phyloP scores from a whole-genome alignment of 2,888 invertebrate genomes.

The Acanthosepion esculentum region DNA sequence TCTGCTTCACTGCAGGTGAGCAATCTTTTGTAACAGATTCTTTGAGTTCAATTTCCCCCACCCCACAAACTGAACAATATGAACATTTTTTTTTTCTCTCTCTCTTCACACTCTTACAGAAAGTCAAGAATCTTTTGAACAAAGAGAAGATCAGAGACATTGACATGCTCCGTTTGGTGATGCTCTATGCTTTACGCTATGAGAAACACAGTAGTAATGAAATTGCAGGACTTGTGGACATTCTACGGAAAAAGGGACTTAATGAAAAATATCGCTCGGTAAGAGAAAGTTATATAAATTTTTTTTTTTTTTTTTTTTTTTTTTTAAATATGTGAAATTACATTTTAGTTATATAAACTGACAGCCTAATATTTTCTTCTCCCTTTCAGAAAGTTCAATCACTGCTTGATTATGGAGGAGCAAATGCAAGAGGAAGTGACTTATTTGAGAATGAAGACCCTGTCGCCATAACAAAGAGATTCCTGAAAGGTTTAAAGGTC shows the following conservation, averaged over 20 bases:
- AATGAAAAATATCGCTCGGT: conserved; percentile 78
- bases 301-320: not conserved
- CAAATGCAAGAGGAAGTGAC: conserved; percentile 85
- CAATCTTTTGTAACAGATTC: not conserved
- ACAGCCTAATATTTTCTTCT: not conserved
- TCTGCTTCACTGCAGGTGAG: conserved; percentile 79
- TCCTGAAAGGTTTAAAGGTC: conserved; percentile 83
- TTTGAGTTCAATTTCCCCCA: too few relatives aligned
- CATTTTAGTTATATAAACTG: not conserved
- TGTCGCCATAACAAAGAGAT: conserved; percentile 92
- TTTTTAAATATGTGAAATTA: not conserved
- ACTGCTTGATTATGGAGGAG: conserved; percentile 89
- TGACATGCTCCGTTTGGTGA: conserved; percentile 90
- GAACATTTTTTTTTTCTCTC: not conserved
- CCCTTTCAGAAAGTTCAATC: conserved; percentile 78
- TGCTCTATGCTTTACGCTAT: conserved; percentile 94
- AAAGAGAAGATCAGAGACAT: conserved; percentile 83
- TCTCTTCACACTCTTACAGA: conserved; percentile 76
- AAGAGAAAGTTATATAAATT: conserved; percentile 50
- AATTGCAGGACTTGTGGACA: conserved; percentile 83
- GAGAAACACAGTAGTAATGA: conserved; percentile 90
- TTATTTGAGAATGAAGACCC: conserved; percentile 87
- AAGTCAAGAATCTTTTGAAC: conserved; percentile 85
- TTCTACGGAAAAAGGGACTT: conserved; percentile 83
- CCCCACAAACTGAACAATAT: too few relatives aligned